Evolutionary conservation across 2,888 invertebrate genomes (phyloP).

Genomic region (Boloria selene): DNA sequence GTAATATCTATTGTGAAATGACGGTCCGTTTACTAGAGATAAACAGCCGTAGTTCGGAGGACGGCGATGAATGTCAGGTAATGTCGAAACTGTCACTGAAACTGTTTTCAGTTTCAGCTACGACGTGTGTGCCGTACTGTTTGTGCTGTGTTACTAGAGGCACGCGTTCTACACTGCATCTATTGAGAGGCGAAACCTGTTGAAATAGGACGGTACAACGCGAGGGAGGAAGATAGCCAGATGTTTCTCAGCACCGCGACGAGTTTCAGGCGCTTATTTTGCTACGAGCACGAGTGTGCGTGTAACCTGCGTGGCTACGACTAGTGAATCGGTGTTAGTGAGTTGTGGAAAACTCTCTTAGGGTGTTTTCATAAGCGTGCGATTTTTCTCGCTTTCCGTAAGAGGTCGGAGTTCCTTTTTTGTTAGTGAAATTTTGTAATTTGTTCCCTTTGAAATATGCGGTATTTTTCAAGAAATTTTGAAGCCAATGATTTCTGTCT

Average conservation of each 20-base stretch:
- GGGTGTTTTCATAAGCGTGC: slow-evolving; percentile 70
- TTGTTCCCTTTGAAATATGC: not conserved
- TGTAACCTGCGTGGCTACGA: slow-evolving; percentile 74
- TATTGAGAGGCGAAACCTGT: slow-evolving; percentile 81
- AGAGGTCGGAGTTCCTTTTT: slow-evolving; percentile 30
- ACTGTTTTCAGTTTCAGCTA: slow-evolving; percentile 74
- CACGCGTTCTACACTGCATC: slow-evolving; percentile 76
- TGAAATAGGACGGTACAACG: slow-evolving; percentile 76
- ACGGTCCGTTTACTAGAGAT: slow-evolving; percentile 61
- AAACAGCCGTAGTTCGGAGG: slow-evolving; percentile 55
- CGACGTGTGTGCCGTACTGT: slow-evolving; percentile 77
- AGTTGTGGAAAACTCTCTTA: slow-evolving; percentile 80
- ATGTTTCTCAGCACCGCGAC: slow-evolving; percentile 49
- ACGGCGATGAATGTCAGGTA: slow-evolving; percentile 71
- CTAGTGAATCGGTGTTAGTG: slow-evolving; percentile 71
- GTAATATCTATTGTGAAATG: slow-evolving; percentile 61
- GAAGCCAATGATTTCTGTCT: too few relatives aligned
- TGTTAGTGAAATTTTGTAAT: slow-evolving; percentile 1
- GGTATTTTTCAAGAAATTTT: too few relatives aligned
- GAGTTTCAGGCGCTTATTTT: slow-evolving; percentile 77
- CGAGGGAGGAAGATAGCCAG: slow-evolving; percentile 60
- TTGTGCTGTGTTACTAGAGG: slow-evolving; percentile 79
- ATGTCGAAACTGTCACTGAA: slow-evolving; percentile 75
- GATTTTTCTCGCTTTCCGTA: slow-evolving; percentile 62
- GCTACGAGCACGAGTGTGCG: slow-evolving; percentile 70